These are phyloP conservation scores for Lycaena phlaeas DNA, from an alignment of 2,888 invertebrate species.

Conservation along the genomic window DNA sequence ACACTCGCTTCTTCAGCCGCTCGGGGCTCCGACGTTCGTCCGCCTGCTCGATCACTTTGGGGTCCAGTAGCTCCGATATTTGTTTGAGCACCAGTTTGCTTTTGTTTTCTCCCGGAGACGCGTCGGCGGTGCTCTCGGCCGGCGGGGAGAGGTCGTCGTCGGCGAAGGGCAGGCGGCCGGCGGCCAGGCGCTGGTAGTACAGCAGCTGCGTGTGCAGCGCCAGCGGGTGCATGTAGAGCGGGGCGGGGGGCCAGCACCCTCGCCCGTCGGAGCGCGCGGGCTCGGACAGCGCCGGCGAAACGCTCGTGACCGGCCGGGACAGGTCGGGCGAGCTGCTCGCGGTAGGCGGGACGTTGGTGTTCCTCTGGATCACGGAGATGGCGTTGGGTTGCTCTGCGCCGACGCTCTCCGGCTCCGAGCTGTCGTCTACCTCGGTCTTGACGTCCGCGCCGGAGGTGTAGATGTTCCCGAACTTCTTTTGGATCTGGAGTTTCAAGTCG, in stretches of 20 bases:
- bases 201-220: slow-evolving; percentile 80
- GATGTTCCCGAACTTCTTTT: slow-evolving; percentile 76
- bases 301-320: slow-evolving; percentile 35
- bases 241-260: slow-evolving; percentile 81
- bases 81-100: slow-evolving; percentile 60
- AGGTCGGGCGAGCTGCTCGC: slow-evolving; percentile 61
- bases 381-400: slow-evolving; percentile 55
- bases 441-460: slow-evolving; percentile 71
- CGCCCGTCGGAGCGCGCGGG: slow-evolving; percentile 65
- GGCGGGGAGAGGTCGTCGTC: slow-evolving; percentile 44
- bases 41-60: slow-evolving; percentile 51
- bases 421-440: slow-evolving; percentile 74
- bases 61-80: slow-evolving; percentile 59
- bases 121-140: slow-evolving; percentile 39
- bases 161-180: slow-evolving; percentile 55
- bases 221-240: slow-evolving; percentile 81
- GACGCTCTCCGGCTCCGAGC: slow-evolving; percentile 59
- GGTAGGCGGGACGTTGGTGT: slow-evolving; percentile 49
- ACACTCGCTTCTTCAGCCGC: slow-evolving; percentile 53
- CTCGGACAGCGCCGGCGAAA: slow-evolving; percentile 52
- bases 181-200: slow-evolving; percentile 83
- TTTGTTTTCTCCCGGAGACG: slow-evolving; percentile 54
- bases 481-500: slow-evolving; percentile 77
- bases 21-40: slow-evolving; percentile 44
- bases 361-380: slow-evolving; percentile 61